Evolutionary conservation across 2,113 vertebrate genomes (phyloP).

Genomic region (Anolis sagrei): DNA sequence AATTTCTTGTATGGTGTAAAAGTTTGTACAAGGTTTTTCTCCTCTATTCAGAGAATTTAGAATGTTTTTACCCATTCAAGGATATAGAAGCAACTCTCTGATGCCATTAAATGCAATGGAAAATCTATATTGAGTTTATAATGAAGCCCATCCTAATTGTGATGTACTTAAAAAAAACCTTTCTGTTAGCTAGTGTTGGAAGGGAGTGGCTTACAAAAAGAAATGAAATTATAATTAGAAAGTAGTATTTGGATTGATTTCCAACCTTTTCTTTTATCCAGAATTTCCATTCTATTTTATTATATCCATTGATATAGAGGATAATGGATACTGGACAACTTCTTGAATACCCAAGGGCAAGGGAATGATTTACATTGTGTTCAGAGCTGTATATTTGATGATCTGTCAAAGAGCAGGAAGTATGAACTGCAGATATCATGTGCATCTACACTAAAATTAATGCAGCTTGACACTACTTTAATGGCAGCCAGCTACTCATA

Average conservation of each 20-base stretch:
- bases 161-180: neutral
- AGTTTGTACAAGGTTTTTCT: slow-evolving; percentile 27
- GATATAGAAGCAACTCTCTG: neutral
- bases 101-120: slow-evolving; percentile 32
- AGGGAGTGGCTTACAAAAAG: neutral
- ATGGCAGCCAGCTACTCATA: too few relatives aligned
- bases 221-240: neutral
- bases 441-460: too few relatives aligned
- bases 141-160: neutral
- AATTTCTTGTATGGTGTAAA: neutral
- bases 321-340: neutral
- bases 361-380: neutral
- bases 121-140: slow-evolving; percentile 4
- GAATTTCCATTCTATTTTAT: neutral
- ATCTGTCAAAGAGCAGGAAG: slow-evolving; percentile 9
- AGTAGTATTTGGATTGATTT: neutral
- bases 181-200: neutral
- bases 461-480: too few relatives aligned
- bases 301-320: too few relatives aligned
- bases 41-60: slow-evolving; percentile 1
- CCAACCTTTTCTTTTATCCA: neutral
- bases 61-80: slow-evolving; percentile 13
- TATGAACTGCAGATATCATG: neutral
- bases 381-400: neutral
- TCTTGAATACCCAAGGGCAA: neutral